Percentiles rank a stretch among this genome's conserved stretches.
phyloP scores from a whole-genome alignment of 2,113 vertebrate species.

The Rana temporaria region DNA sequence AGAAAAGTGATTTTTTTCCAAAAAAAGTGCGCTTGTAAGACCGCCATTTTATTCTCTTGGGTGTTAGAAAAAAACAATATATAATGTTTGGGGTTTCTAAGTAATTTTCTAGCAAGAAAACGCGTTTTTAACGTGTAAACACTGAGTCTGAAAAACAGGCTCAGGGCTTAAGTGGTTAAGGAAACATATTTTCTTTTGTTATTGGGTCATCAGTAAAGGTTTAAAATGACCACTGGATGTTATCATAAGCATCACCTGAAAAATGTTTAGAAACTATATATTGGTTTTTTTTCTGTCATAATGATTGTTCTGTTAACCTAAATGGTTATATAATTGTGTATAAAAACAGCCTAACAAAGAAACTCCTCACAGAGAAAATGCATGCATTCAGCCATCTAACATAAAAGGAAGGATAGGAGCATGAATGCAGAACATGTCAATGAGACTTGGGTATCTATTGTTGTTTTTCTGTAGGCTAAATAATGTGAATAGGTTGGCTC shows the following conservation, averaged over 20 bases:
- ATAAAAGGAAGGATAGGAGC: not conserved
- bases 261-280: no score
- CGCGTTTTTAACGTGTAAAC: no score
- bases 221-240: not conserved
- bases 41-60: no score
- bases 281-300: not conserved
- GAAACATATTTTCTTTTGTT: not conserved
- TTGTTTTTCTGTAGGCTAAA: conserved; percentile 2
- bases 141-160: no score
- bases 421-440: conserved; percentile 17
- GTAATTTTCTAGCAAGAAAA: no score
- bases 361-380: not conserved
- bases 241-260: no score
- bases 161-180: no score
- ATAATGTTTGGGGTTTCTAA: no score
- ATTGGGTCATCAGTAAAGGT: not conserved
- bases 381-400: not conserved
- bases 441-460: not conserved
- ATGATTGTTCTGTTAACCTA: not conserved
- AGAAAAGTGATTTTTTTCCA: no score
- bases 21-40: no score
- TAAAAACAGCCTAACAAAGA: not conserved
- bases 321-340: not conserved
- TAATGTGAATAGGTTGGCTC: not conserved
- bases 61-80: no score